phyloP scores from a whole-genome alignment of 2,888 invertebrate species.

The Melipona bicolor region DNA sequence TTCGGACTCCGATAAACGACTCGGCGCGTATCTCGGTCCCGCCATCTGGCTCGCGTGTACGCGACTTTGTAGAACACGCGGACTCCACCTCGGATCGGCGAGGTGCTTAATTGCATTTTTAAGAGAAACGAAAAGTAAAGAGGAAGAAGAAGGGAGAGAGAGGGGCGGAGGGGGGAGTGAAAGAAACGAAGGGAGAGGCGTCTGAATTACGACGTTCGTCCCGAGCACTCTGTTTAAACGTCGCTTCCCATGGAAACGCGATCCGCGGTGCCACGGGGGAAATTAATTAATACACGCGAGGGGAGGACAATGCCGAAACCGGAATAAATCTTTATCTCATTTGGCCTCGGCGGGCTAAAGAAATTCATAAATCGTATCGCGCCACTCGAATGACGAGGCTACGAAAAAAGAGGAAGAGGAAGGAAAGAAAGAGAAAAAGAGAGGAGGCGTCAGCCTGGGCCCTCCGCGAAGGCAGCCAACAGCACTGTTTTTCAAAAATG shows the following conservation, averaged over 20 bases:
- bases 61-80: conserved; percentile 31
- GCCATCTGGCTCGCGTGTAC: conserved; percentile 34
- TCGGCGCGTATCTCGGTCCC: conserved; percentile 18
- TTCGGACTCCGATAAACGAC: conserved; percentile 26
- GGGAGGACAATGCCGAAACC: conserved; percentile 39
- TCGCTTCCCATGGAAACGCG: conserved; percentile 47
- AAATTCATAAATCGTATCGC: conserved; percentile 52
- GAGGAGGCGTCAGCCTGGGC: neutral
- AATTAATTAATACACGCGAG: conserved; percentile 54
- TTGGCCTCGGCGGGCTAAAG: conserved; percentile 5
- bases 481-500: conserved; percentile 49
- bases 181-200: neutral
- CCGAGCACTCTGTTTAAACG: conserved; percentile 49
- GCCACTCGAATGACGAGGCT: conserved; percentile 8
- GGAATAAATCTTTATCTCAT: conserved; percentile 44
- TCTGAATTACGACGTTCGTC: conserved; percentile 50
- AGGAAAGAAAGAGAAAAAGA: neutral
- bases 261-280: conserved; percentile 19
- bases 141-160: neutral
- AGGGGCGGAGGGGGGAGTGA: neutral
- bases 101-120: conserved; percentile 41
- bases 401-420: neutral
- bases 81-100: conserved; percentile 24
- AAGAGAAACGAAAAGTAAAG: neutral
- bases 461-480: conserved; percentile 21